phyloP scores from a whole-genome alignment of 2,113 vertebrate species.

The Etia nguti region DNA sequence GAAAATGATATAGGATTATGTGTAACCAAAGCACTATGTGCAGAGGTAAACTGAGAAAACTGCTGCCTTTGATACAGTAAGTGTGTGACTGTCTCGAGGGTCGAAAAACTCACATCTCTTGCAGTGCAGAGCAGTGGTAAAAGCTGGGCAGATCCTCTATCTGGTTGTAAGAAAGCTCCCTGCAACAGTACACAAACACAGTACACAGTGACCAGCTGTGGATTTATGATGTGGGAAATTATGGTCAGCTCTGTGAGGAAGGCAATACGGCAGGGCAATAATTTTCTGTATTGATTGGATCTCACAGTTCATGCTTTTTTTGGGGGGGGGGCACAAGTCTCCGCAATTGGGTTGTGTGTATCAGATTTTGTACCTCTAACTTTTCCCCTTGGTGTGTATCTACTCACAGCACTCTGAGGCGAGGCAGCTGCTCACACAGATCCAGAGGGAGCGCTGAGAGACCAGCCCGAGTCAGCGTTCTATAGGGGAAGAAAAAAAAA shows the following conservation, averaged over 20 bases:
- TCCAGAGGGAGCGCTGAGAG: conserved; percentile 82
- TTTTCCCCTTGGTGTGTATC: not conserved
- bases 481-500: conserved; percentile 36
- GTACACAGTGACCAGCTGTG: conserved; percentile 51
- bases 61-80: not conserved
- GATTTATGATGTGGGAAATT: conserved; percentile 52
- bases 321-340: not conserved
- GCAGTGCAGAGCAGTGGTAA: conserved; percentile 81
- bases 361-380: conserved; percentile 24
- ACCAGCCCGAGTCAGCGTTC: conserved; percentile 86
- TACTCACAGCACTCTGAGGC: conserved; percentile 90
- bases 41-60: not conserved
- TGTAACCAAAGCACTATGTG: not conserved
- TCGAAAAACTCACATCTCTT: conserved; percentile 87
- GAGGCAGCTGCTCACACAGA: conserved; percentile 89
- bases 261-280: conserved; percentile 18
- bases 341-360: conserved; percentile 26
- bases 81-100: not conserved
- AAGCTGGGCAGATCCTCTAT: conserved; percentile 90
- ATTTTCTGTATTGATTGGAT: conserved; percentile 31
- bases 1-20: not conserved
- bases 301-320: conserved; percentile 30
- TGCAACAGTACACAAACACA: conserved; percentile 57
- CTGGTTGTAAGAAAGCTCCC: conserved; percentile 89
- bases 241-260: conserved; percentile 9